Base-by-base conservation (phyloP, 1,140 invertebrate species). In the Liolophura sinensis region DNA sequence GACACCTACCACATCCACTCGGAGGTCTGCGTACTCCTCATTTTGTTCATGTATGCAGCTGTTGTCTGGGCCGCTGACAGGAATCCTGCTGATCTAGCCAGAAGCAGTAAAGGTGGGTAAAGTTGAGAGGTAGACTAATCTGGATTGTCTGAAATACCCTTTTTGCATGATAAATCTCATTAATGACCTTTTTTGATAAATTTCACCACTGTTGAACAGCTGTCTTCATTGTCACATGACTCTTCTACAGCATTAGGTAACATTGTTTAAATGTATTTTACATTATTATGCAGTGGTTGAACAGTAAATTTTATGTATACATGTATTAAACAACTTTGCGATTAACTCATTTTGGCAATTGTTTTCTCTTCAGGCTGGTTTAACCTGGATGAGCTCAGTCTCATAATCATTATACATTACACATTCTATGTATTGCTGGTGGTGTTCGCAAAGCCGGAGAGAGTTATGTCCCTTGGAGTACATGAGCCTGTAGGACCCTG, bases 401-500 rank as follows among this genome's bases (percentile, higher is more conserved):
- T 77, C 27, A 52, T 72, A 12, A 72, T 86, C 0, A 52, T 85
- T 16, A 20, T 89, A 1, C 86, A 88, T 69, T 89, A 87, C 70
- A 71, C 81, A 0, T 80, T 87, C 52, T 88, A 86, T 70, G 68
- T 88, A 60, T 74, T 84, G 40, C 81, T 88, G 60, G 85, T 84
- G 40, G 52, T 91, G 6, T 88, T 89, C 73, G 88, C 88, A 40
- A 82, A 90, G 75, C 91, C 92, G 5, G 88, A 91, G 73, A 84
- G 88, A 52, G 90, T 92, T 76, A 78, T 90, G 60, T 89, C 91
- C 1, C 86, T 87, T 14, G 92, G 92, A 9, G 78, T 91, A 6
- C 92, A 92, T 78, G 90, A 94, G 83, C 88, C 88, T 15, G 88
- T 92, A 57, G 92, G 92, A 22, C 87, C 90, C 1, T 94, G 92